Percentiles rank a stretch among this genome's conserved stretches.
These are phyloP conservation scores for Hemiprocne comata DNA, from an alignment of 2,113 vertebrate genomes.

Conservation along the genomic window DNA sequence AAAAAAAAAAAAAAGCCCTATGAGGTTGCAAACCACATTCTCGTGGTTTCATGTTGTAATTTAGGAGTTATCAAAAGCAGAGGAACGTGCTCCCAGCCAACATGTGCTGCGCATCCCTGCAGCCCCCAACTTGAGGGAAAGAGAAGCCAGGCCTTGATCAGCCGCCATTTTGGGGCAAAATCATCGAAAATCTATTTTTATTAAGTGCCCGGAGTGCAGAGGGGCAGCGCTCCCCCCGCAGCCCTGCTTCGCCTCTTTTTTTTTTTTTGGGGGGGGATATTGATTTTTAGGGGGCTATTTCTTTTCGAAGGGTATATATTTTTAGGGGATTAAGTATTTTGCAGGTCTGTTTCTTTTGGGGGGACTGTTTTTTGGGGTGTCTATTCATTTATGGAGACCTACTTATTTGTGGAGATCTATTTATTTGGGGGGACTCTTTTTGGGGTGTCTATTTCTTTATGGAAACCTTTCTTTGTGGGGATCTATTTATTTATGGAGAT, in stretches of 20 bases:
- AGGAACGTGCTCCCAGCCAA: background rate
- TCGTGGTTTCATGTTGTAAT: constrained; percentile 50
- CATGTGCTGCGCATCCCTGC: constrained; percentile 35
- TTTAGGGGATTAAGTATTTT: background rate
- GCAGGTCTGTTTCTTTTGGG: no score
- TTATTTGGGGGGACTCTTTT: background rate
- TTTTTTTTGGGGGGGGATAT: background rate
- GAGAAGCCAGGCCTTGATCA: background rate
- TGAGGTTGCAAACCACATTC: constrained; percentile 40
- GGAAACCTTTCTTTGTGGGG: background rate
- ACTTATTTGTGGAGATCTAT: background rate
- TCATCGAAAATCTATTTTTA: background rate
- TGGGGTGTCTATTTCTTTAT: no score
- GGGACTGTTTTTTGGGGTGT: background rate
- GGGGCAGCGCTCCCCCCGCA: no score
- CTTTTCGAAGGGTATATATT: background rate
- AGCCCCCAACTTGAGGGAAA: background rate
- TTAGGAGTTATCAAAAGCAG: constrained; percentile 57
- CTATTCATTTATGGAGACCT: background rate
- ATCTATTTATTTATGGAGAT: no score
- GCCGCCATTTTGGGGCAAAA: constrained; percentile 43
- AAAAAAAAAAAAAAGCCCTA: background rate
- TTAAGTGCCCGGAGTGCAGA: background rate
- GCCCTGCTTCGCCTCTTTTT: background rate
- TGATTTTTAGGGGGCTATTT: background rate